Evolutionary conservation across 2,797 vertebrate species (phyloP).

Genomic region (Balearica regulorum): DNA sequence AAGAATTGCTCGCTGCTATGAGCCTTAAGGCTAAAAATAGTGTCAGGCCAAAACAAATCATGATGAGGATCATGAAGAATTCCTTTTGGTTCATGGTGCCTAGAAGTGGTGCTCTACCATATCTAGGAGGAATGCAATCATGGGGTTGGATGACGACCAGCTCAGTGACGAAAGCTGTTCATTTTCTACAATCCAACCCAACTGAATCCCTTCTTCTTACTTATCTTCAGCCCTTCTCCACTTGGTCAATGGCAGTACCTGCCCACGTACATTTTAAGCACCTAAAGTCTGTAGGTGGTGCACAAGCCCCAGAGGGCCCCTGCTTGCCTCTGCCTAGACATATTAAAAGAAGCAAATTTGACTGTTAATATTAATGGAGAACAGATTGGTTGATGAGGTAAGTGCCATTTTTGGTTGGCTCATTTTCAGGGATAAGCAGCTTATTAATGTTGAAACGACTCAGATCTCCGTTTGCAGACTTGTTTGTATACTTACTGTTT

Average conservation of each 20-base stretch:
- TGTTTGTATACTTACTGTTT: slow-evolving; percentile 42
- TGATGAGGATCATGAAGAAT: not conserved
- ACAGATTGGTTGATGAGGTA: not conserved
- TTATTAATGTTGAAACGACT: not conserved
- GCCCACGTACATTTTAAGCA: not conserved
- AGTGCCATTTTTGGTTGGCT: not conserved
- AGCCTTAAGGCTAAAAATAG: not conserved
- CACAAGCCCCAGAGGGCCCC: not conserved
- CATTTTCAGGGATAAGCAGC: not conserved
- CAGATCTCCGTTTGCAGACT: not conserved
- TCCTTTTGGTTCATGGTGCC: not conserved
- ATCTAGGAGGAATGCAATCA: not conserved
- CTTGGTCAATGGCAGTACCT: not conserved
- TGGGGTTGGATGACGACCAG: not conserved
- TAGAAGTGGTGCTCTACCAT: not conserved
- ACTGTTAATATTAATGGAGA: not conserved
- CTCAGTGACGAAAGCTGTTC: not conserved
- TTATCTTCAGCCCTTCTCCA: not conserved
- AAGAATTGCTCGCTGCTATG: not conserved
- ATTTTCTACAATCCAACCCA: not conserved
- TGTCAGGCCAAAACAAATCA: not conserved
- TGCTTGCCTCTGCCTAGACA: not conserved
- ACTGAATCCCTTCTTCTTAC: not conserved
- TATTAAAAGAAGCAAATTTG: not conserved
- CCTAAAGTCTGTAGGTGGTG: not conserved